Percentiles rank a stretch among this genome's conserved stretches.
These are phyloP conservation scores for Megaleporinus macrocephalus DNA, from an alignment of 2,113 vertebrate genomes.

Conservation along the genomic window DNA sequence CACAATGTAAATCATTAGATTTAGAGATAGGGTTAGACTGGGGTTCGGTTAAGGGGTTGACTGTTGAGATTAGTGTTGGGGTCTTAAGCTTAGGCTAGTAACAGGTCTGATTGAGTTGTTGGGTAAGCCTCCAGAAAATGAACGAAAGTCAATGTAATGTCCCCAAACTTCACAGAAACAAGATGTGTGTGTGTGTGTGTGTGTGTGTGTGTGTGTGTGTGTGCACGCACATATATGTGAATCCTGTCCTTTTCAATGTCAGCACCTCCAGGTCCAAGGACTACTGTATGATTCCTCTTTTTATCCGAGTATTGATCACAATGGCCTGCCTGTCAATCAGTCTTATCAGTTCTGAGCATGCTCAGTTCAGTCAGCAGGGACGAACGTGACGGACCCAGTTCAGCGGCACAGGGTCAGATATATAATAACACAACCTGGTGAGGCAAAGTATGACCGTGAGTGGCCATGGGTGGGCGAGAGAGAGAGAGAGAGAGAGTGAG, in stretches of 20 bases:
- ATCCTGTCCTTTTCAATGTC: constrained; percentile 37
- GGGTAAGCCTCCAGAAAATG: too few species aligned
- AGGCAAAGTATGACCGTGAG: constrained; percentile 51
- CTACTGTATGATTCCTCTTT: constrained; percentile 21
- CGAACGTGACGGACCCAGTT: constrained; percentile 65
- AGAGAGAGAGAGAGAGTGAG: constrained; percentile 18
- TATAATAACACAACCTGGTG: constrained; percentile 67
- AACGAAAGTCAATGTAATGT: too few species aligned
- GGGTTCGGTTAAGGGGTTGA: too few species aligned
- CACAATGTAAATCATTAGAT: too few species aligned
- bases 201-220: constrained; percentile 18
- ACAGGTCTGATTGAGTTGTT: too few species aligned
- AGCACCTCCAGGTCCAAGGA: constrained; percentile 16
- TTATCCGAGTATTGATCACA: constrained; percentile 76
- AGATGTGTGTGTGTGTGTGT: not conserved
- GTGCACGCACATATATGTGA: not conserved
- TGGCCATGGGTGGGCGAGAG: constrained; percentile 27
- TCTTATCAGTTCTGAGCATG: constrained; percentile 75
- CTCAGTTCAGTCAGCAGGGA: constrained; percentile 50
- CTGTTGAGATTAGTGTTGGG: too few species aligned
- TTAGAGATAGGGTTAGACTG: too few species aligned
- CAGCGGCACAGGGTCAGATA: constrained; percentile 51
- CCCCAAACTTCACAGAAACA: too few species aligned
- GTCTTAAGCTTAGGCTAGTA: too few species aligned
- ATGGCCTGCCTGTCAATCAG: constrained; percentile 75